A percentile compares a stretch with the other conserved stretches of the same genome.
These are phyloP conservation scores for Phrixothrix hirtus DNA, from an alignment of 2,888 invertebrate genomes.

Conservation along the genomic window DNA sequence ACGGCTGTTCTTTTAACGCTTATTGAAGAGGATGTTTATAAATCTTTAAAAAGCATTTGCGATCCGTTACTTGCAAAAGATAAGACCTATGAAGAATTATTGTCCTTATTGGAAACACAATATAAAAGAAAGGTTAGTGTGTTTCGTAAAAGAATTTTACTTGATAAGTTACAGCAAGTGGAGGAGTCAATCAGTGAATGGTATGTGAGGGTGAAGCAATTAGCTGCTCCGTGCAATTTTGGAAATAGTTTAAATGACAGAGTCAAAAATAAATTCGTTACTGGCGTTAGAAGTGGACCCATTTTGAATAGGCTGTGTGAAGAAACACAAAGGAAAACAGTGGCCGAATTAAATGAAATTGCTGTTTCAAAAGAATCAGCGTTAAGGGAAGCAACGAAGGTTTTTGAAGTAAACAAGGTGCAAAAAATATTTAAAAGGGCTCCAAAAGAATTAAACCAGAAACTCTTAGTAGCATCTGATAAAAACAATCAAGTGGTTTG, in stretches of 20 bases:
- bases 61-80: conserved; percentile 30
- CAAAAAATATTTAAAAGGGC: too few relatives aligned
- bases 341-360: neutral
- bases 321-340: neutral
- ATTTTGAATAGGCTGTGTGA: conserved; percentile 6
- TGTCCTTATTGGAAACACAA: too few relatives aligned
- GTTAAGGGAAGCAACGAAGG: neutral
- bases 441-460: neutral
- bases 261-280: conserved; percentile 2
- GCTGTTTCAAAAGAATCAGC: neutral
- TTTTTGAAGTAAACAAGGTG: neutral
- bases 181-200: conserved; percentile 6
- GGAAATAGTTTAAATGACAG: neutral
- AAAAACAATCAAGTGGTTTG: neutral
- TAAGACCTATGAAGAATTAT: conserved; percentile 25
- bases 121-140: neutral
- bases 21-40: conserved; percentile 25
- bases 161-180: conserved; percentile 1
- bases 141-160: conserved; percentile 1
- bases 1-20: conserved; percentile 28
- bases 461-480: too few relatives aligned
- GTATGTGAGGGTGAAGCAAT: conserved; percentile 3
- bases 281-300: neutral
- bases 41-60: conserved; percentile 28
- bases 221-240: conserved; percentile 2